A percentile compares a stretch with the other conserved stretches of the same genome.
Conservation (phyloP, 2,113 vertebrate genomes). For the Strigops habroptila region DNA sequence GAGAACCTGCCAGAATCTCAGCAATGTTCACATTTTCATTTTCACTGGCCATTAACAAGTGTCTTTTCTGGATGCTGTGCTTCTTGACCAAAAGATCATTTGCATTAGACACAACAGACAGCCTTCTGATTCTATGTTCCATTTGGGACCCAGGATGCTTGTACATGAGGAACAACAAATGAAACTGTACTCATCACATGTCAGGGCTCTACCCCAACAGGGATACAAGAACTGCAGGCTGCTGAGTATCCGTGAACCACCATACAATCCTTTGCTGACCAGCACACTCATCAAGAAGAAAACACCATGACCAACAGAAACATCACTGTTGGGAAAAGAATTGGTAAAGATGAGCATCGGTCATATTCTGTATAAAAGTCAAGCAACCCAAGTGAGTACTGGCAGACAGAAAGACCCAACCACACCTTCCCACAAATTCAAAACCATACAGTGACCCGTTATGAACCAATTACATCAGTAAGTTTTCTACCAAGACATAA, state of each 20-base stretch:
- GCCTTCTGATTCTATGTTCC: neutral
- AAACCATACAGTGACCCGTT: neutral
- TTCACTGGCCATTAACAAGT: neutral
- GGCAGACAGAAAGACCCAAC: neutral
- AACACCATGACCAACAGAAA: neutral
- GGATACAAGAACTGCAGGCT: neutral
- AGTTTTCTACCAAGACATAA: neutral
- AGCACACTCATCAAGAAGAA: neutral
- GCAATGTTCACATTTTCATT: neutral
- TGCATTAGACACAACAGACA: neutral
- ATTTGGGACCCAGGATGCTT: neutral
- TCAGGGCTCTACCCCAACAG: neutral
- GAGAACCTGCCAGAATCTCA: neutral
- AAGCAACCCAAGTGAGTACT: neutral
- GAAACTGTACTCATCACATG: neutral
- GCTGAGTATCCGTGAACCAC: neutral
- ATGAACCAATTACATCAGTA: neutral
- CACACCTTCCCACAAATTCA: neutral
- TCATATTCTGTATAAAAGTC: neutral
- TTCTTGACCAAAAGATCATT: neutral
- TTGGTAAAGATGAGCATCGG: fast-evolving
- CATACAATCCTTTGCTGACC: neutral
- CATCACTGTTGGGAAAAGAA: neutral
- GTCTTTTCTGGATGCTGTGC: neutral
- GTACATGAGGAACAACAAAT: neutral